phyloP scores from a whole-genome alignment of 2,888 invertebrate species.

The Dendrolimus houi region DNA sequence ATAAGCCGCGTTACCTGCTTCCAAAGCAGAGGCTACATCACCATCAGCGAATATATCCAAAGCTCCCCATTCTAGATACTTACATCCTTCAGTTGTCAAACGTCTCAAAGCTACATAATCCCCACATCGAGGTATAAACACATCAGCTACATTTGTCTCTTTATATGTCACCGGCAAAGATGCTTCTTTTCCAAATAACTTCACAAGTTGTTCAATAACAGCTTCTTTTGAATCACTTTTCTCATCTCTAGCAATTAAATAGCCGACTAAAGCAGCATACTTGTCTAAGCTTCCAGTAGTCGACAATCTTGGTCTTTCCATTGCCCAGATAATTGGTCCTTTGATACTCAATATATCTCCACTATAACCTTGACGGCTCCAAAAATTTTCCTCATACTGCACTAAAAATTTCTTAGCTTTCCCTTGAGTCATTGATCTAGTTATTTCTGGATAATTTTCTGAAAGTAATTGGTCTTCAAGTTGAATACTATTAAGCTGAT shows the following conservation, averaged over 20 bases:
- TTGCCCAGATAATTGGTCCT: constrained; percentile 68
- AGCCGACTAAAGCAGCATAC: constrained; percentile 45
- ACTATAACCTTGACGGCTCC: constrained; percentile 52
- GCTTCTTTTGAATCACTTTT: constrained; percentile 27
- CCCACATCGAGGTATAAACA: constrained; percentile 56
- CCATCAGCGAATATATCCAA: constrained; percentile 62
- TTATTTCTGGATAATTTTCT: constrained; percentile 24
- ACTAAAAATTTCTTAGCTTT: constrained; percentile 45
- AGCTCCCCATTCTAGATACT: constrained; percentile 56
- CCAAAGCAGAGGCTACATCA: constrained; percentile 53
- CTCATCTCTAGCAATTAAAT: constrained; percentile 32
- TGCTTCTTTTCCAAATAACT: constrained; percentile 52
- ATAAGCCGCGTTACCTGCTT: constrained; percentile 60
- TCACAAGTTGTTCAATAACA: constrained; percentile 50
- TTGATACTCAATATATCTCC: constrained; percentile 62
- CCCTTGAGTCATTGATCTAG: constrained; percentile 36
- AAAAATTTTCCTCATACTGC: constrained; percentile 54
- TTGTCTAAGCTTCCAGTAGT: constrained; percentile 37
- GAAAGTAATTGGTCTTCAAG: constrained; percentile 46
- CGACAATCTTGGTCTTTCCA: constrained; percentile 48
- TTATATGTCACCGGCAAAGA: constrained; percentile 39
- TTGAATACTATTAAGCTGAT: constrained; percentile 45
- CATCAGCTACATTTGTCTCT: constrained; percentile 42
- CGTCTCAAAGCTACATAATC: constrained; percentile 47
- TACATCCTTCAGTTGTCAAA: constrained; percentile 23